Evolutionary conservation across 1,140 invertebrate genomes (phyloP).

Genomic region (Thereuonema tuberculata): DNA sequence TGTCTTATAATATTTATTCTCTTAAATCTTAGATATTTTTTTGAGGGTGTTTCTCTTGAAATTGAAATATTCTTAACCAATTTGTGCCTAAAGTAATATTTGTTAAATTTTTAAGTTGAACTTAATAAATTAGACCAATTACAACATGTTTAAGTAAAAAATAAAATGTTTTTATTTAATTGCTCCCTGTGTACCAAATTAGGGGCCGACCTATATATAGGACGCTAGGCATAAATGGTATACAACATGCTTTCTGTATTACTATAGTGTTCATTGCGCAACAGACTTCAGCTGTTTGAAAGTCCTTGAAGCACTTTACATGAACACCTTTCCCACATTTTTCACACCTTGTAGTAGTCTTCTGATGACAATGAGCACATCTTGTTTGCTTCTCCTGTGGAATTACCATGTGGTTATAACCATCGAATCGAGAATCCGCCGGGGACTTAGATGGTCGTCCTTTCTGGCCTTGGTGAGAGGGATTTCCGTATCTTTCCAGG

Average conservation of each 20-base stretch:
- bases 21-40: no score
- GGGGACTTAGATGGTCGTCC: slow-evolving; percentile 7
- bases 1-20: no score
- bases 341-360: slow-evolving; percentile 14
- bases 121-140: no score
- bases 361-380: slow-evolving; percentile 18
- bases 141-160: no score
- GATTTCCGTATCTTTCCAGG: slow-evolving; percentile 19
- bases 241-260: no score
- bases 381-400: slow-evolving; percentile 18
- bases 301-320: slow-evolving; percentile 17
- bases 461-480: background rate
- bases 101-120: no score
- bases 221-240: no score
- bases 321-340: slow-evolving; percentile 20
- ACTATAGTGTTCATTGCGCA: no score
- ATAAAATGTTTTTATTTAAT: no score
- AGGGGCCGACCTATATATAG: no score
- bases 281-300: slow-evolving; percentile 15
- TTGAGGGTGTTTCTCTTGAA: slow-evolving; percentile 5
- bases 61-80: slow-evolving; percentile 9
- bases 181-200: no score
- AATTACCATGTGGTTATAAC: slow-evolving; percentile 18
- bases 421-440: slow-evolving; percentile 16
- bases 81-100: no score